Conservation (phyloP, 1,140 invertebrate species). For the Anastatus disparis region DNA sequence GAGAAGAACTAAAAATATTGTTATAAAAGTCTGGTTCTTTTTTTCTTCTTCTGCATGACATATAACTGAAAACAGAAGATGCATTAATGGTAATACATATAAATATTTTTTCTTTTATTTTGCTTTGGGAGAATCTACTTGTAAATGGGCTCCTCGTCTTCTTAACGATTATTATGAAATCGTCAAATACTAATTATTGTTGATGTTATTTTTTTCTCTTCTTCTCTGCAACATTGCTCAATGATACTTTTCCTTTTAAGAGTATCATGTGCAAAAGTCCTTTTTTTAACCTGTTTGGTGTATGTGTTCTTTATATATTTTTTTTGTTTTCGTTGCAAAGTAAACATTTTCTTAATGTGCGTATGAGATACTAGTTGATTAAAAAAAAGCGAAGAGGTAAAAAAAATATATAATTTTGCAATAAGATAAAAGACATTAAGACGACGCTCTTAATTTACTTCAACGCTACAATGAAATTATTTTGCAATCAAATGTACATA, state of each 20-base stretch:
- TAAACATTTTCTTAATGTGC: neutral
- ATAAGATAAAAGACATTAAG: neutral
- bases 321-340: neutral
- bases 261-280: neutral
- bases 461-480: neutral
- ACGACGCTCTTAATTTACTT: neutral
- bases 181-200: constrained; percentile 30
- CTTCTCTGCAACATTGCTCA: constrained; percentile 3
- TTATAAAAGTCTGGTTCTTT: no score
- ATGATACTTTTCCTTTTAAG: constrained; percentile 10
- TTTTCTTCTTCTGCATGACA: no score
- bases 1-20: no score
- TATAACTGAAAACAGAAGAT: no score
- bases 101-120: no score
- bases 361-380: neutral
- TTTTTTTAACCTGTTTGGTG: neutral
- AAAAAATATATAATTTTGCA: neutral
- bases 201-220: no score
- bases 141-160: no score
- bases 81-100: no score
- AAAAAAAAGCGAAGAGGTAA: no score
- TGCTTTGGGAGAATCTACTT: no score
- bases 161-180: no score
- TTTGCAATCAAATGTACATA: neutral
- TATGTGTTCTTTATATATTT: neutral